These are phyloP conservation scores for Centrocercus urophasianus DNA, from an alignment of 2,113 vertebrate species.

Conservation along the genomic window DNA sequence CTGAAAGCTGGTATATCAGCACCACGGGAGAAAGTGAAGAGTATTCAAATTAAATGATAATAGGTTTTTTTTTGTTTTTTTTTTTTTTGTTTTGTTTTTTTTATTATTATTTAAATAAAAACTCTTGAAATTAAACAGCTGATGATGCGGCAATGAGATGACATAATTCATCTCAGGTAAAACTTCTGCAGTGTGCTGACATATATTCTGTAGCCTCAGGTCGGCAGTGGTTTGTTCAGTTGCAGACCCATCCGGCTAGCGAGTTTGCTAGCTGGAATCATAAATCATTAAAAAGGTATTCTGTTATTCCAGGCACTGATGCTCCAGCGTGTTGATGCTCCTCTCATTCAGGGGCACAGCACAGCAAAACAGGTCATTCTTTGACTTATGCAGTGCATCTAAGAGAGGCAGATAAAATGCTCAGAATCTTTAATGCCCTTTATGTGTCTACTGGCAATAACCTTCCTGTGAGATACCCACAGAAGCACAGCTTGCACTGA, in stretches of 20 bases:
- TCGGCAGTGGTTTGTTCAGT: constrained; percentile 29
- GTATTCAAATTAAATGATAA: neutral
- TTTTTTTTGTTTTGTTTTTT: too few relatives aligned
- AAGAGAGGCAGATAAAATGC: constrained; percentile 20
- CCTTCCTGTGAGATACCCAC: neutral
- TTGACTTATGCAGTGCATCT: constrained; percentile 58
- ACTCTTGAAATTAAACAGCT: neutral
- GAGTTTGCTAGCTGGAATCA: neutral
- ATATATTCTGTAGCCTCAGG: constrained; percentile 16
- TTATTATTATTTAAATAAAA: too few relatives aligned
- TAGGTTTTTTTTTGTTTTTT: too few relatives aligned
- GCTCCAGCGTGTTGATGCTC: constrained; percentile 27
- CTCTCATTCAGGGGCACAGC: neutral
- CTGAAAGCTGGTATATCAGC: neutral
- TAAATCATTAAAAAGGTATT: constrained; percentile 57
- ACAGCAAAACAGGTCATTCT: constrained; percentile 37
- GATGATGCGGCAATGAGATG: neutral
- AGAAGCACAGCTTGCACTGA: neutral
- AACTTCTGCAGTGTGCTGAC: constrained; percentile 18
- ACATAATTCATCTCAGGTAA: neutral
- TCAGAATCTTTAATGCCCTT: constrained; percentile 35
- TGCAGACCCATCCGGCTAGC: constrained; percentile 43
- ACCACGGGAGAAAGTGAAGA: neutral
- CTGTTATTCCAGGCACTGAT: constrained; percentile 42
- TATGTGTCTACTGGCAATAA: constrained; percentile 8